Conservation (phyloP, 2,888 invertebrate species). For the Lepidonotus clava region DNA sequence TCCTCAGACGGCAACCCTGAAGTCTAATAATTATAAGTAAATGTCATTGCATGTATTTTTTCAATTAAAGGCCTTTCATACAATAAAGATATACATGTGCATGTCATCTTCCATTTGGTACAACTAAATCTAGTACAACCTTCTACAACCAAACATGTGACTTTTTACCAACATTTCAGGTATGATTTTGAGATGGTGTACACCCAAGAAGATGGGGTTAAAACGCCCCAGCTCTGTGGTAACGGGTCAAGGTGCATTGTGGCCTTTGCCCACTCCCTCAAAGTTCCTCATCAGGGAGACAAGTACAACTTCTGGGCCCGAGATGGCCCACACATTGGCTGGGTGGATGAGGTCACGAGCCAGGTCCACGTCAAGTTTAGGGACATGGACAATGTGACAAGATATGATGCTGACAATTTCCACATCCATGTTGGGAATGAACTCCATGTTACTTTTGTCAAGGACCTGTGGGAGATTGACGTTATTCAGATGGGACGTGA, state of each 20-base stretch:
- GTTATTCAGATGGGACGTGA: constrained; percentile 59
- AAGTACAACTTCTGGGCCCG: constrained; percentile 11
- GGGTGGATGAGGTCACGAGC: background rate
- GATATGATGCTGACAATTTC: constrained; percentile 51
- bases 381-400: background rate
- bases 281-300: constrained; percentile 51
- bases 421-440: constrained; percentile 66
- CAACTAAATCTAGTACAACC: too few relatives aligned
- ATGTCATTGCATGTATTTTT: too few relatives aligned
- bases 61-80: too few relatives aligned
- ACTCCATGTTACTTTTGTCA: constrained; percentile 66
- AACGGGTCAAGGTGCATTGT: constrained; percentile 68
- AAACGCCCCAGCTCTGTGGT: constrained; percentile 65
- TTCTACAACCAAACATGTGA: too few relatives aligned
- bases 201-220: constrained; percentile 65
- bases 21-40: too few relatives aligned
- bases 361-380: constrained; percentile 15
- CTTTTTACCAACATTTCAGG: too few relatives aligned
- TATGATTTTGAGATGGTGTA: constrained; percentile 62
- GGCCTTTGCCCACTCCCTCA: constrained; percentile 61
- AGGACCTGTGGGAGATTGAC: constrained; percentile 57
- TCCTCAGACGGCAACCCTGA: too few relatives aligned
- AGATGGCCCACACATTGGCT: constrained; percentile 17
- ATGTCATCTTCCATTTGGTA: too few relatives aligned
- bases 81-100: too few relatives aligned